phyloP scores from a whole-genome alignment of 2,113 vertebrate species.

The Colossoma macropomum region DNA sequence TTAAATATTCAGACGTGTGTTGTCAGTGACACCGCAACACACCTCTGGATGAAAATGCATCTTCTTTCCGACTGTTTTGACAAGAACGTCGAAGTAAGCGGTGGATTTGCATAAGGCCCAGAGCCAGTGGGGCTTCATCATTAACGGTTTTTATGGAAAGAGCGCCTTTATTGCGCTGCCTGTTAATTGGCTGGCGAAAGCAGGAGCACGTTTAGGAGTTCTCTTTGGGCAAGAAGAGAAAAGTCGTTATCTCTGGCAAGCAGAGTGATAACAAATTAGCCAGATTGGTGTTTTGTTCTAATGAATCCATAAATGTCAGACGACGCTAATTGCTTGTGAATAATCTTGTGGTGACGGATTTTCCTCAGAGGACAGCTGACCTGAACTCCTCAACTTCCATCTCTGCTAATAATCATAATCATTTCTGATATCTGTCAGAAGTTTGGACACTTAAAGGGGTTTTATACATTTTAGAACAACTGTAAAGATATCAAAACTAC shows the following conservation, averaged over 20 bases:
- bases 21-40: too few relatives aligned
- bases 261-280: conserved; percentile 55
- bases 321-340: conserved; percentile 64
- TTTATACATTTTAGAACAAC: neutral
- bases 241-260: conserved; percentile 45
- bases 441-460: neutral
- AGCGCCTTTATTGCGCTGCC: conserved; percentile 9
- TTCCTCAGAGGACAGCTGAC: neutral
- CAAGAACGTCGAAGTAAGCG: too few relatives aligned
- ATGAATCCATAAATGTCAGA: conserved; percentile 61
- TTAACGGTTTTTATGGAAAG: conserved; percentile 1
- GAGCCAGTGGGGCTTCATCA: conserved; percentile 2
- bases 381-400: neutral
- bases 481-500: too few relatives aligned
- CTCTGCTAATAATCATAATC: neutral
- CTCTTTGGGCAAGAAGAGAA: neutral
- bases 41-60: too few relatives aligned
- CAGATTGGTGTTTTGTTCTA: conserved; percentile 53
- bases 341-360: conserved; percentile 39
- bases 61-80: neutral
- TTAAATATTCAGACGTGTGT: too few relatives aligned
- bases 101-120: conserved; percentile 26
- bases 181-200: conserved; percentile 26
- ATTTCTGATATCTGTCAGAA: neutral
- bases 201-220: neutral